Evolutionary conservation across 2,113 vertebrate genomes (phyloP).

Genomic region (Octodon degus): DNA sequence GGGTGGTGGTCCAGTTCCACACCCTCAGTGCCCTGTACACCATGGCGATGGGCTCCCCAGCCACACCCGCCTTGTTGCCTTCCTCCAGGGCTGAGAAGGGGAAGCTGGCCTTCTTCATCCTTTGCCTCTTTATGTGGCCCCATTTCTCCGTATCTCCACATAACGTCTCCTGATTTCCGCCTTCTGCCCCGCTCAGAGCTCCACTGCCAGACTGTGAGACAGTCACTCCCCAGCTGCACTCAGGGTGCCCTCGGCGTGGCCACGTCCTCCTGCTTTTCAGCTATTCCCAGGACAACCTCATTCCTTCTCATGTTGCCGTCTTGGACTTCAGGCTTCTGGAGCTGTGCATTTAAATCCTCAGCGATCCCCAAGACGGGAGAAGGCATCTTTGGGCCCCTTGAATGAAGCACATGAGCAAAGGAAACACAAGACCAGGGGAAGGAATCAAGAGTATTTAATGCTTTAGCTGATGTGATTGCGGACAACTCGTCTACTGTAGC

Average conservation of each 20-base stretch:
- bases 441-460: neutral
- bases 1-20: neutral
- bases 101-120: neutral
- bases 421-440: neutral
- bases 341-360: neutral
- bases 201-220: neutral
- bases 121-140: neutral
- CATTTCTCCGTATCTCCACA: neutral
- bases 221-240: neutral
- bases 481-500: conserved; percentile 52
- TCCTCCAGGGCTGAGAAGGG: neutral
- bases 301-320: neutral
- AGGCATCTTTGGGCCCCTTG: neutral
- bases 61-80: neutral
- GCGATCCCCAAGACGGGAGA: neutral
- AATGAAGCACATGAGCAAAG: neutral
- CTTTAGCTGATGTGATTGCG: neutral
- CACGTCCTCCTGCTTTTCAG: fast-evolving
- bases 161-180: neutral
- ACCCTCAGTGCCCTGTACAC: neutral
- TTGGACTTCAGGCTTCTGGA: neutral
- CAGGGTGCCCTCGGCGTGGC: fast-evolving
- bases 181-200: neutral
- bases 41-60: neutral
- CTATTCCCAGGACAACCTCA: neutral